Evolutionary conservation across 2,888 invertebrate species (phyloP), one percentile per base, ranked within the genome.

Genomic region (Eulithis testata): DNA sequence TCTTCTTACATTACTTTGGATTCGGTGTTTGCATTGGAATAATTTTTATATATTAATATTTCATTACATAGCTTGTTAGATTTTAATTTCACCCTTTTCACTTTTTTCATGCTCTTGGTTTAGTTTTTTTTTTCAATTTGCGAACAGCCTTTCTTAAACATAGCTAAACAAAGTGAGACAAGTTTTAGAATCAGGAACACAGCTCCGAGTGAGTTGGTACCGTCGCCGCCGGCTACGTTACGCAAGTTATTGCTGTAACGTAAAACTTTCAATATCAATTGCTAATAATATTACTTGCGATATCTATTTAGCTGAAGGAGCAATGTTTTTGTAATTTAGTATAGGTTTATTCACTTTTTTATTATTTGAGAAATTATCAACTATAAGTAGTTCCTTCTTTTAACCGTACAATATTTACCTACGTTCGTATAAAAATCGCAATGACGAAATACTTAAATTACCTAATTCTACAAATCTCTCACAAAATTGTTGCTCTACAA

Each of bases 141-240:
- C 9, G 47, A 3, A 40, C 40, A 40, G 3, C 31, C 3, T 40
- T 21, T n/a, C 4, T 4, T 11, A 12, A 12, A 58, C 8, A 8
- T 12, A 59, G n/a, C 11, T 14, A 44, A 59, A 44, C 44, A 60
- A 12, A 62, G 71, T 66, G 63, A 63, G 37, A 12, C 53, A 64
- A 61, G 56, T 49, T 61, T 65, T 66, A 51, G 66, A 60, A 54
- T 57, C 63, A 65, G 63, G 63, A 70, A 65, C 65, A 69, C 60
- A 68, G 68, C 70, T 55, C 51, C 54, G 60, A 71, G 73, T 64
- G 72, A 75, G 62, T 73, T 74, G 52, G 37, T 59, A 66, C 68
- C 75, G 72, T 73, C 67, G 70, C 80, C 79, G 79, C 65, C 80
- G 80, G 77, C 73, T 70, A 68, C 66, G 65, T 75, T 72, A 65